Base-by-base conservation (phyloP, 2,113 vertebrate genomes). In the Cinclus mexicanus region DNA sequence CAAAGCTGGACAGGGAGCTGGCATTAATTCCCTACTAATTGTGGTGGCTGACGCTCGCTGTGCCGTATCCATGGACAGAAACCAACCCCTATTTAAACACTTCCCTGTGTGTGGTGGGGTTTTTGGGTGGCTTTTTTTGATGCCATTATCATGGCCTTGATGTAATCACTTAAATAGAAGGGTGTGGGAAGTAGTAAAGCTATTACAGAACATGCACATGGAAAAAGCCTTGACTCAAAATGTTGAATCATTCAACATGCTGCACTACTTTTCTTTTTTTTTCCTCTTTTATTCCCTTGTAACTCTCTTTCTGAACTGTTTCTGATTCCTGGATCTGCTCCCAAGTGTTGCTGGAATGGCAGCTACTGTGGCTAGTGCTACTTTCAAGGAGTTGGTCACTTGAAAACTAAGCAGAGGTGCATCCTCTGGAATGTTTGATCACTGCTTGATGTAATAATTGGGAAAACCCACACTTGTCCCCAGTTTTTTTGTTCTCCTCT, bases 131-230 rank as follows among this genome's bases (percentile, higher is more conserved):
- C 90, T 89, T 92, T 90, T 92, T 91, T 93, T 79, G 79, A 85
- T 96, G 83, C 93, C 96, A 96, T 95, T 96, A 96, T 93, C 95
- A 56, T 97, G 95, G 95, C 87, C 95, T 95, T 97, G 95, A 88
- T 97, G 88, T 83, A 96, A 96, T 90, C 83, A 95, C 94, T 95
- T 89, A 96, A 97, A 96, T 95, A 96, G 94, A 96, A 96, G 90
- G 86, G 88, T 93, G 93, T 96, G 95, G 95, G 94, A 96, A 97
- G 95, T 77, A 95, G 93, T 96, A 93, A 95, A 90, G 93, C 92
- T 96, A 85, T 96, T 96, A 96, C 90, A 96, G 96, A 95, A 95
- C 92, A 96, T 83, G 90, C 92, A 94, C 92, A 83, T 93, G 90
- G 87, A 91, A 95, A 94, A 94, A 93, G 76, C 89, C 80, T 97